A percentile compares a stretch with the other conserved stretches of the same genome.
These are phyloP conservation scores for Xylocopa sonorina DNA, from an alignment of 1,140 invertebrate genomes.

Conservation along the genomic window DNA sequence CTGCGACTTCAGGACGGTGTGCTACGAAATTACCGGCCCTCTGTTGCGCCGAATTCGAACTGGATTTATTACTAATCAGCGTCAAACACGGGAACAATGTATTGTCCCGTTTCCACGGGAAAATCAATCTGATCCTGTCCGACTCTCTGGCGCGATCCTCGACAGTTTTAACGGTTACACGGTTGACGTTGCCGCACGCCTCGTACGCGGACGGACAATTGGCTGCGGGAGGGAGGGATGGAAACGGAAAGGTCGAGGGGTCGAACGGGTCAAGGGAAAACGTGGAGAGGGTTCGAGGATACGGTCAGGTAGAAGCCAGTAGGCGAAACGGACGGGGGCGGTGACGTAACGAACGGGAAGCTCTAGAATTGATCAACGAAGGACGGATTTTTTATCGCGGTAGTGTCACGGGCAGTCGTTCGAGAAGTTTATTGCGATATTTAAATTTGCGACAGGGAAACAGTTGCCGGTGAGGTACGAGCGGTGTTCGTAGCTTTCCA, in stretches of 20 bases:
- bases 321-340: neutral
- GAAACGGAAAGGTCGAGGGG: neutral
- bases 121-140: neutral
- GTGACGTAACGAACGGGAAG: neutral
- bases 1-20: neutral
- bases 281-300: neutral
- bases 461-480: neutral
- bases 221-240: too few species aligned
- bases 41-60: neutral
- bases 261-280: too few species aligned
- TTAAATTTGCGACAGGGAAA: too few species aligned
- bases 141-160: neutral
- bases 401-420: neutral
- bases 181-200: too few species aligned
- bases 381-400: neutral
- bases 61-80: constrained; percentile 48
- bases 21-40: constrained; percentile 45
- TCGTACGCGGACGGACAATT: too few species aligned
- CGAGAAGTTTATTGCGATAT: neutral
- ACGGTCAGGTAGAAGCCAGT: neutral
- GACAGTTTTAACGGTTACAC: neutral
- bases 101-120: neutral
- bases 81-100: neutral
- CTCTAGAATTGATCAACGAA: neutral
- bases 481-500: neutral